Evolutionary conservation across 2,888 invertebrate species (phyloP).

Genomic region (Rugalucina vietnamica): DNA sequence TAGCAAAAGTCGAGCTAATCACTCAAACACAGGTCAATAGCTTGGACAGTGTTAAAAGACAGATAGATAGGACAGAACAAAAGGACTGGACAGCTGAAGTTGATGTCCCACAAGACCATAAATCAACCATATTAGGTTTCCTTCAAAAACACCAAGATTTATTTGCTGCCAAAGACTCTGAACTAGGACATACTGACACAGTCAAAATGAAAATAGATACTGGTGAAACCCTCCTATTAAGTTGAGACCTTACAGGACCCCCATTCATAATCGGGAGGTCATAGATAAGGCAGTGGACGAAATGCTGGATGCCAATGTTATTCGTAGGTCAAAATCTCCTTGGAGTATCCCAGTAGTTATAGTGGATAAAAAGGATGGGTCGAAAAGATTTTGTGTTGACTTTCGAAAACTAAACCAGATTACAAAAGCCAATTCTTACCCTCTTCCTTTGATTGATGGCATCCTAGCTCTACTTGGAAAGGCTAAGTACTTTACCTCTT

Average conservation of each 20-base stretch:
- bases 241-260: conserved; percentile 4
- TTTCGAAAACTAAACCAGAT: conserved; percentile 18
- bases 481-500: conserved; percentile 31
- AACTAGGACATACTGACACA: conserved; percentile 2
- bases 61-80: neutral
- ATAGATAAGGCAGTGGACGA: conserved; percentile 15
- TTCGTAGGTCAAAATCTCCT: neutral
- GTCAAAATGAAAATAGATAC: conserved; percentile 19
- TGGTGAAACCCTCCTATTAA: conserved; percentile 14
- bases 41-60: neutral
- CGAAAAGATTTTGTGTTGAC: conserved; percentile 9
- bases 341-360: neutral
- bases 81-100: neutral
- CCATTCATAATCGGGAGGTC: conserved; percentile 8
- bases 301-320: neutral
- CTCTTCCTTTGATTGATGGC: conserved; percentile 44
- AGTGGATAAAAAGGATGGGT: conserved; percentile 4
- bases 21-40: neutral
- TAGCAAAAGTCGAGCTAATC: conserved; percentile 3
- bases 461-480: conserved; percentile 32
- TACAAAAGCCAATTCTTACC: conserved; percentile 22
- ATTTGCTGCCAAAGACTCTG: conserved; percentile 1
- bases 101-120: neutral
- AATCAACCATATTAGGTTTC: neutral
- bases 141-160: neutral